Evolutionary conservation across 1,140 invertebrate species (phyloP).

Genomic region (Homalodisca vitripennis): DNA sequence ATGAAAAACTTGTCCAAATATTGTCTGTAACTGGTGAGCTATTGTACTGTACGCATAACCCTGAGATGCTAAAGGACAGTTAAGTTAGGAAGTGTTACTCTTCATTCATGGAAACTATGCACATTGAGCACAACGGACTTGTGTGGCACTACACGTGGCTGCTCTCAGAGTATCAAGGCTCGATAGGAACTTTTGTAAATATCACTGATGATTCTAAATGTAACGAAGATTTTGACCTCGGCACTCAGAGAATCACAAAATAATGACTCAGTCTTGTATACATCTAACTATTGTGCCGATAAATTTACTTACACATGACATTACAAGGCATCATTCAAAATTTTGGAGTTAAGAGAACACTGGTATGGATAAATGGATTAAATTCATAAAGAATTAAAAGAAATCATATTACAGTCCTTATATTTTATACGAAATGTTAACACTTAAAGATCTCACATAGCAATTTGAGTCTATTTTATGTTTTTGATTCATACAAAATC

Average conservation of each 20-base stretch:
- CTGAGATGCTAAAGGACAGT: conserved; percentile 40
- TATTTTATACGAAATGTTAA: too few relatives aligned
- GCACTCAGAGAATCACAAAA: conserved; percentile 34
- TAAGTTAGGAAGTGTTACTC: conserved; percentile 29
- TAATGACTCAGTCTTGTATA: conserved; percentile 34
- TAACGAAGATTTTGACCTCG: conserved; percentile 32
- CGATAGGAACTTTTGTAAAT: conserved; percentile 43
- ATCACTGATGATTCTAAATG: conserved; percentile 40
- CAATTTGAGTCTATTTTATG: too few relatives aligned
- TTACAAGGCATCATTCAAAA: conserved; percentile 33
- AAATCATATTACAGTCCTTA: too few relatives aligned
- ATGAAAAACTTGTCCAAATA: not conserved
- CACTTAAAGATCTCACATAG: too few relatives aligned
- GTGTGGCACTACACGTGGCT: conserved; percentile 35
- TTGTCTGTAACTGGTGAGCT: conserved; percentile 25
- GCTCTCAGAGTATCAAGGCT: conserved; percentile 42
- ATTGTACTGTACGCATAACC: conserved; percentile 40
- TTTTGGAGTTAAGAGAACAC: conserved; percentile 3
- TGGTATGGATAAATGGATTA: not conserved
- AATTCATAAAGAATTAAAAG: too few relatives aligned
- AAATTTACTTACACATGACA: conserved; percentile 24
- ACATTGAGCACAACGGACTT: conserved; percentile 30
- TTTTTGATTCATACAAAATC: too few relatives aligned
- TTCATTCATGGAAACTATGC: conserved; percentile 28
- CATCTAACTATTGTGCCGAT: conserved; percentile 28